A percentile compares a stretch with the other conserved stretches of the same genome.
Evolutionary conservation across 2,113 vertebrate genomes (phyloP).

Genomic region (Oceanites oceanicus): DNA sequence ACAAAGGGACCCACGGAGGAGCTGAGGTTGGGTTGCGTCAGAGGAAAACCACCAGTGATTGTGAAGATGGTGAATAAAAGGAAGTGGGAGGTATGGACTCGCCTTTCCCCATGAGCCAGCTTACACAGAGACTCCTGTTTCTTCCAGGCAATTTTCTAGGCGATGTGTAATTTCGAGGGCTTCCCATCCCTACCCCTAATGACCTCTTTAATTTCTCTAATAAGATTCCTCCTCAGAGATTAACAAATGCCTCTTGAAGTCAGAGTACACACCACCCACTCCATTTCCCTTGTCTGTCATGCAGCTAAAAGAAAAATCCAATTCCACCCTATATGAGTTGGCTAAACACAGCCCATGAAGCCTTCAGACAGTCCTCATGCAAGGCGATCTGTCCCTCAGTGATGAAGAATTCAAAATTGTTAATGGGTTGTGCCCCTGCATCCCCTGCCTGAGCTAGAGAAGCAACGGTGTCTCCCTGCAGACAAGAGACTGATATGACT

Average conservation of each 20-base stretch:
- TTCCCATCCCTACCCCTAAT: not conserved
- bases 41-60: not conserved
- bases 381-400: not conserved
- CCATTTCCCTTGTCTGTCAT: not conserved
- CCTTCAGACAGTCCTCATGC: not conserved
- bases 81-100: not conserved
- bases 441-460: not conserved
- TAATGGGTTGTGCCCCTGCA: not conserved
- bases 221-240: constrained; percentile 26
- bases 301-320: not conserved
- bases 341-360: not conserved
- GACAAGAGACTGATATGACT: not conserved
- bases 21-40: not conserved
- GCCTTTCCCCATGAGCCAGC: not conserved
- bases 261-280: not conserved
- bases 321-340: not conserved
- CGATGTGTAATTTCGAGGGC: not conserved
- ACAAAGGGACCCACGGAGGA: not conserved
- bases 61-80: not conserved
- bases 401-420: not conserved
- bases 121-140: not conserved
- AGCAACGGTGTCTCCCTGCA: not conserved
- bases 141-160: not conserved
- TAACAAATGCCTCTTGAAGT: constrained; percentile 7
- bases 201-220: constrained; percentile 22